Conservation (phyloP, 2,888 invertebrate species). For the Yponomeuta evonymella region DNA sequence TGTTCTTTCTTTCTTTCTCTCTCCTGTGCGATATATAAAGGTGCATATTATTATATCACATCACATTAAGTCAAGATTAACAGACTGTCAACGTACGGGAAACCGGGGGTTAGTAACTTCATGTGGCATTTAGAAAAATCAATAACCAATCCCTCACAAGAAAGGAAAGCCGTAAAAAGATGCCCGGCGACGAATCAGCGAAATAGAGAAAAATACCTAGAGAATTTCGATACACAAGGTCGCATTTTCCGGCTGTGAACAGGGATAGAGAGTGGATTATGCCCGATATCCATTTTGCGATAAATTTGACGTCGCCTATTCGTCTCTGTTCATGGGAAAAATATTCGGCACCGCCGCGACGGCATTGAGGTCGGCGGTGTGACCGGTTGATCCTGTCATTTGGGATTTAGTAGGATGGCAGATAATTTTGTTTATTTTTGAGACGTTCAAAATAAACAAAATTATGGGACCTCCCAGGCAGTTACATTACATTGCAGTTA, state of each 20-base stretch:
- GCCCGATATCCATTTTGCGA: constrained; percentile 4
- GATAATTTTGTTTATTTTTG: background rate
- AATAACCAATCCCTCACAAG: background rate
- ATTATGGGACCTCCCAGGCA: no score
- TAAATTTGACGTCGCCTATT: background rate
- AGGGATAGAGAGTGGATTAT: constrained; percentile 4
- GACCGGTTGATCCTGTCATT: background rate
- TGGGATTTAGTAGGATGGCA: background rate
- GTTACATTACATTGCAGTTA: no score
- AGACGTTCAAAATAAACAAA: no score
- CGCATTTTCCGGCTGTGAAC: constrained; percentile 10
- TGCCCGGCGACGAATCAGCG: background rate
- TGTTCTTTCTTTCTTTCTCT: no score
- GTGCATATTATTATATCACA: no score
- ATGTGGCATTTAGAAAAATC: background rate
- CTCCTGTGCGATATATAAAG: no score
- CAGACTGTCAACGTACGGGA: no score
- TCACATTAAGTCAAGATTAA: no score
- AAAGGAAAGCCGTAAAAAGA: background rate
- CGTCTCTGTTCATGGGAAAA: background rate
- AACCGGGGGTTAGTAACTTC: no score
- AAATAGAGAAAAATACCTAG: constrained; percentile 4
- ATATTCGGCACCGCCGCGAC: background rate
- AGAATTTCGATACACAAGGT: background rate
- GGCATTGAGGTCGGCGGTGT: background rate